Conservation (phyloP, 2,113 vertebrate species). For the Thunnus thynnus region DNA sequence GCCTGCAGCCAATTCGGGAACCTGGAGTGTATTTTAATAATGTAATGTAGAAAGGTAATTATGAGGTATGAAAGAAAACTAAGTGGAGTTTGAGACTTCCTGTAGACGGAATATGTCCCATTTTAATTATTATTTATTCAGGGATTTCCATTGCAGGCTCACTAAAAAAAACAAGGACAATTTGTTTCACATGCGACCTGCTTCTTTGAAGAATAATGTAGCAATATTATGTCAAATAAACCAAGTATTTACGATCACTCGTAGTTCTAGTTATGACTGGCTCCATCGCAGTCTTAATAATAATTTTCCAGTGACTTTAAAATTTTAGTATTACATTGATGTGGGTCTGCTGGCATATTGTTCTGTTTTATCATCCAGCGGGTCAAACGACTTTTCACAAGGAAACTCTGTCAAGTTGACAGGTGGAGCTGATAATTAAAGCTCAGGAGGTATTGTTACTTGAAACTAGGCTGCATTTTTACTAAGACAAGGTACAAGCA, state of each 20-base stretch:
- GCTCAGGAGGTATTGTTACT: constrained; percentile 61
- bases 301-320: constrained; percentile 12
- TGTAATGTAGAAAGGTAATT: constrained; percentile 35
- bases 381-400: constrained; percentile 64
- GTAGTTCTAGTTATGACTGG: background rate
- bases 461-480: constrained; percentile 61
- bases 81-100: constrained; percentile 4
- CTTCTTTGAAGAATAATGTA: constrained; percentile 9
- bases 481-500: constrained; percentile 26
- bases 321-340: constrained; percentile 9
- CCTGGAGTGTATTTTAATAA: constrained; percentile 40
- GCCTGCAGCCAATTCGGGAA: background rate
- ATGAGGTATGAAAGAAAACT: constrained; percentile 10
- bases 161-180: constrained; percentile 17
- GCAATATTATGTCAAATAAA: constrained; percentile 15
- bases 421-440: constrained; percentile 71
- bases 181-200: constrained; percentile 2
- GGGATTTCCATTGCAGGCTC: constrained; percentile 8
- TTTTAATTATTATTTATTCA: constrained; percentile 35
- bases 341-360: background rate
- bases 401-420: constrained; percentile 60
- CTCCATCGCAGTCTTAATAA: constrained; percentile 14
- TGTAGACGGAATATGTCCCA: constrained; percentile 20
- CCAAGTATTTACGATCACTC: background rate
- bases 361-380: constrained; percentile 27